These are phyloP conservation scores for Sarcophaga rosellei DNA, from an alignment of 2,888 invertebrate genomes.

Conservation along the genomic window DNA sequence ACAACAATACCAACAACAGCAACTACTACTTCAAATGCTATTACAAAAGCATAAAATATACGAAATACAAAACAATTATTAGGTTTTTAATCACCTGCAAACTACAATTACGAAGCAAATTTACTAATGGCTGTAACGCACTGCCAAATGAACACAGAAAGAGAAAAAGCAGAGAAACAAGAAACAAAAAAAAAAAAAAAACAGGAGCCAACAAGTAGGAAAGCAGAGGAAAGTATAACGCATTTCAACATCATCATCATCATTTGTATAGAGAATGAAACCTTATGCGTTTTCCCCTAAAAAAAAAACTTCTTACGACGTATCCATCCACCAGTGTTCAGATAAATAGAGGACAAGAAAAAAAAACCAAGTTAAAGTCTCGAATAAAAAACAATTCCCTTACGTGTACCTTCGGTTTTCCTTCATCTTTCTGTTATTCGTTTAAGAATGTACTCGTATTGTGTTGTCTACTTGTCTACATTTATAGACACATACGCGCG, in stretches of 20 bases:
- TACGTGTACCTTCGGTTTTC: slow-evolving; percentile 44
- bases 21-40: background rate
- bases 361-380: slow-evolving; percentile 4
- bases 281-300: background rate
- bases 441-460: background rate
- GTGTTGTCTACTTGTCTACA: background rate
- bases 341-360: too few species aligned
- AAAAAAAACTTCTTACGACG: slow-evolving; percentile 4
- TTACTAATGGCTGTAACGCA: slow-evolving; percentile 65
- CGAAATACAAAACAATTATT: slow-evolving; percentile 77
- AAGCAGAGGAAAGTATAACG: slow-evolving; percentile 17
- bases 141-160: background rate
- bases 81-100: slow-evolving; percentile 80
- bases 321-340: background rate
- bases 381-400: slow-evolving; percentile 10
- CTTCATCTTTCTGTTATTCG: background rate
- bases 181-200: slow-evolving; percentile 3
- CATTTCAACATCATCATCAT: slow-evolving; percentile 34
- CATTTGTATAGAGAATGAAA: slow-evolving; percentile 37
- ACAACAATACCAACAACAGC: slow-evolving; percentile 22
- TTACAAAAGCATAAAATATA: slow-evolving; percentile 49
- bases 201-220: background rate
- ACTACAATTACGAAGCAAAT: slow-evolving; percentile 78
- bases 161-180: too few species aligned
- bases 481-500: background rate